Conservation (phyloP, 2,888 invertebrate genomes). For the Phymatocera aterrima region DNA sequence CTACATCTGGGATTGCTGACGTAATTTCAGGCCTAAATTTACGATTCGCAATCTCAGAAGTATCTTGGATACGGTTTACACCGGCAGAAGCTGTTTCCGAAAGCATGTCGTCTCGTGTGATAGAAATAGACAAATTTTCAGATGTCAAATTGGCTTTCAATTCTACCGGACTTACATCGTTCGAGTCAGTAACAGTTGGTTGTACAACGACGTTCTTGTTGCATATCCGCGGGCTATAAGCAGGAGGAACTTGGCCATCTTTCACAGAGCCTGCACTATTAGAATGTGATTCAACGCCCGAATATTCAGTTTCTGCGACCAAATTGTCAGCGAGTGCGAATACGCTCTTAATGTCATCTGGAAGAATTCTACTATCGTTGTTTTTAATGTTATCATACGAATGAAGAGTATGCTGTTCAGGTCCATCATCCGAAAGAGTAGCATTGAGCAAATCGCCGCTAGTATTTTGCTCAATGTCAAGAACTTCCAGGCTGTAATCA, state of each 20-base stretch:
- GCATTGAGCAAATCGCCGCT: conserved; percentile 68
- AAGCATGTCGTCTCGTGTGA: conserved; percentile 48
- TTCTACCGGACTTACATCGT: not conserved
- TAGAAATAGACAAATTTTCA: conserved; percentile 49
- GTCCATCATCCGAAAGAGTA: conserved; percentile 63
- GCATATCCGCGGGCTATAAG: not conserved
- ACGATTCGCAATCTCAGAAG: conserved; percentile 47
- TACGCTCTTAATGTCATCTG: conserved; percentile 54
- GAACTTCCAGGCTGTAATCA: conserved; percentile 60
- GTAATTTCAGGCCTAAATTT: conserved; percentile 55
- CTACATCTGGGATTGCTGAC: conserved; percentile 53
- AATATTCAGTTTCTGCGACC: conserved; percentile 46
- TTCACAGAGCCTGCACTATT: not conserved
- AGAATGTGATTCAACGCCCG: not conserved
- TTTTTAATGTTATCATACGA: conserved; percentile 50
- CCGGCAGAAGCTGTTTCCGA: not conserved
- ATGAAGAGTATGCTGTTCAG: conserved; percentile 49
- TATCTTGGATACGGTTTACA: not conserved
- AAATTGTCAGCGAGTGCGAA: conserved; percentile 59
- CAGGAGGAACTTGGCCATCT: not conserved
- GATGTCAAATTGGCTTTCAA: not conserved
- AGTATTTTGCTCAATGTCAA: conserved; percentile 66
- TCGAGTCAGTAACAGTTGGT: not conserved
- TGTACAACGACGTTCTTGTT: not conserved
- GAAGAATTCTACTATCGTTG: conserved; percentile 49